Conservation (phyloP, 2,113 vertebrate genomes). For the Empidonax traillii region DNA sequence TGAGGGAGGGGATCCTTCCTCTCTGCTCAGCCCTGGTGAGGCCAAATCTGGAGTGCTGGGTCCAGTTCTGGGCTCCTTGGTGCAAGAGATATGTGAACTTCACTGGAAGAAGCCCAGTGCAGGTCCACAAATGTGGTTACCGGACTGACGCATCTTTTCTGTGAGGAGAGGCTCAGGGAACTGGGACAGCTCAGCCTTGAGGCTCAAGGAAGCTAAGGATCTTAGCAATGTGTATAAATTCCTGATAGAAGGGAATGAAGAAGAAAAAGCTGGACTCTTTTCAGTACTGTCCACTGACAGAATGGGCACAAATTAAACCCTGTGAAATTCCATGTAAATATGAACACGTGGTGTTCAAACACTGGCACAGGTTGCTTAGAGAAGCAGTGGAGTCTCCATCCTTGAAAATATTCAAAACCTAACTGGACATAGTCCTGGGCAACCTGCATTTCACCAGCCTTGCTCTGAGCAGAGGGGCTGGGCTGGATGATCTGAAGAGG, state of each 20-base stretch:
- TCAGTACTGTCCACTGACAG: background rate
- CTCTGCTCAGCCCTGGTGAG: background rate
- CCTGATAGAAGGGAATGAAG: background rate
- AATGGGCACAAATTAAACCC: background rate
- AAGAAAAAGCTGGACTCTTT: background rate
- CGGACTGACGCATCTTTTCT: background rate
- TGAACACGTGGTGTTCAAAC: background rate
- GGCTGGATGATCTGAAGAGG: background rate
- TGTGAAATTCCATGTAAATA: background rate
- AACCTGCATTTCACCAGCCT: background rate
- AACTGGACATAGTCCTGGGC: background rate
- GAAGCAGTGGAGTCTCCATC: background rate
- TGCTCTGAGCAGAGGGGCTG: background rate
- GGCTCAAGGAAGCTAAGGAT: background rate
- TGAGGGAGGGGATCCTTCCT: background rate
- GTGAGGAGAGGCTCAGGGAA: background rate
- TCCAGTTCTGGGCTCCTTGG: background rate
- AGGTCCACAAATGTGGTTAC: background rate
- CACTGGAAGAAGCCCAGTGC: background rate
- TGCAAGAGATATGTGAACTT: background rate
- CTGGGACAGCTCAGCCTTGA: background rate
- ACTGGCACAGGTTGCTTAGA: background rate
- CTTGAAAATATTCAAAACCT: background rate
- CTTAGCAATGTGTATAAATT: background rate
- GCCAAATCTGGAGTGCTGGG: background rate